phyloP scores from a whole-genome alignment of 2,888 invertebrate genomes.

The Seira musarum region DNA sequence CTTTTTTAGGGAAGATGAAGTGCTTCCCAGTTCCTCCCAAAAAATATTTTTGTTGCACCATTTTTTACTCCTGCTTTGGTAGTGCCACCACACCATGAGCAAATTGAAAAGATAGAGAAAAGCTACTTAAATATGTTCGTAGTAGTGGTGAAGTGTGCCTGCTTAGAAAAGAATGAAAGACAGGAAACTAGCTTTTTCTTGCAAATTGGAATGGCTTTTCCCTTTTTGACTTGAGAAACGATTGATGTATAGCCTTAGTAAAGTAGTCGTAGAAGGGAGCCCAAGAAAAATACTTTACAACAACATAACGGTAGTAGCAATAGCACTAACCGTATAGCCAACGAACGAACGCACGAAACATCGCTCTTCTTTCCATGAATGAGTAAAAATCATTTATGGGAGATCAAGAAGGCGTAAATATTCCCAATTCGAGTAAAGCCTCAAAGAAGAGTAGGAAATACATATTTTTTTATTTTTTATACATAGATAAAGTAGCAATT shows the following conservation, averaged over 20 bases:
- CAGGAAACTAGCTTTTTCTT: conserved; percentile 54
- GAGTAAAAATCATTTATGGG: too few relatives aligned
- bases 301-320: too few relatives aligned
- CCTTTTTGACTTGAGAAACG: conserved; percentile 52
- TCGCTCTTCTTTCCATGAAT: too few relatives aligned
- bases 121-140: conserved; percentile 45
- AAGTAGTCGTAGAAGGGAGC: too few relatives aligned
- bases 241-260: conserved; percentile 47
- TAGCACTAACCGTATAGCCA: too few relatives aligned
- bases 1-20: conserved; percentile 44
- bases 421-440: too few relatives aligned
- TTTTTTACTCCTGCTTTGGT: conserved; percentile 20
- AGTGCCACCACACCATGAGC: not conserved
- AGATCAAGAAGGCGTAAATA: too few relatives aligned
- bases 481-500: conserved; percentile 35
- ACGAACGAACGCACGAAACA: too few relatives aligned
- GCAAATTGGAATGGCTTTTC: conserved; percentile 53
- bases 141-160: too few relatives aligned
- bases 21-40: conserved; percentile 48
- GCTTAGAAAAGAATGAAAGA: conserved; percentile 37
- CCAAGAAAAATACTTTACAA: too few relatives aligned
- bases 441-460: too few relatives aligned
- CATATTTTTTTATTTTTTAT: too few relatives aligned
- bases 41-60: conserved; percentile 25
- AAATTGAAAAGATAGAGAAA: not conserved